phyloP scores from a whole-genome alignment of 2,797 vertebrate genomes.

The Balearica regulorum region DNA sequence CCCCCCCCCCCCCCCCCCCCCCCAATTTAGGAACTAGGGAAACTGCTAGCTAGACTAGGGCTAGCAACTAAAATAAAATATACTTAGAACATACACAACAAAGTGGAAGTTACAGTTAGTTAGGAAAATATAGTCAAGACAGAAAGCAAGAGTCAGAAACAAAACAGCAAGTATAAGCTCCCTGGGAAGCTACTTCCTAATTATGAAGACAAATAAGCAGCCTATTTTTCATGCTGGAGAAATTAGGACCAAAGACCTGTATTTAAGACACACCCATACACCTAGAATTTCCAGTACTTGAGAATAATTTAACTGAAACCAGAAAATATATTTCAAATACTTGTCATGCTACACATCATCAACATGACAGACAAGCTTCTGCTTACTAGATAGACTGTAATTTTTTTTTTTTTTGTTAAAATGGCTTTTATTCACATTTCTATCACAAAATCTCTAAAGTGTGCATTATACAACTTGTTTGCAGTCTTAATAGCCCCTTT shows the following conservation, averaged over 20 bases:
- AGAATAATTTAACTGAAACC: not conserved
- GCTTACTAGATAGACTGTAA: not conserved
- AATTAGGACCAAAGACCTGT: not conserved
- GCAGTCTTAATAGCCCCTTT: not conserved
- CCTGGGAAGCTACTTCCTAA: not conserved
- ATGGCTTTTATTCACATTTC: not conserved
- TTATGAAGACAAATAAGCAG: not conserved
- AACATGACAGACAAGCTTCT: not conserved
- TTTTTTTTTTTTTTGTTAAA: not conserved
- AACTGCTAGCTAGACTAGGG: not conserved
- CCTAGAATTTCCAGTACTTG: not conserved
- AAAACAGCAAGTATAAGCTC: not conserved
- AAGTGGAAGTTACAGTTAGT: not conserved
- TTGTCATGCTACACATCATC: not conserved
- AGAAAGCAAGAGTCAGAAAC: not conserved
- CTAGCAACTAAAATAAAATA: not conserved
- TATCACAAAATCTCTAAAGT: not conserved
- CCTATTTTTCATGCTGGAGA: not conserved
- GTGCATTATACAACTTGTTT: not conserved
- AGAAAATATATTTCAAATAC: not conserved
- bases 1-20: too few relatives aligned
- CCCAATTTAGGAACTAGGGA: not conserved
- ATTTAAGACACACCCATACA: not conserved
- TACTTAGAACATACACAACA: not conserved
- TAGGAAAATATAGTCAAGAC: not conserved